These are phyloP conservation scores for Drymonia ruficornis DNA, from an alignment of 2,888 invertebrate species.

Conservation along the genomic window DNA sequence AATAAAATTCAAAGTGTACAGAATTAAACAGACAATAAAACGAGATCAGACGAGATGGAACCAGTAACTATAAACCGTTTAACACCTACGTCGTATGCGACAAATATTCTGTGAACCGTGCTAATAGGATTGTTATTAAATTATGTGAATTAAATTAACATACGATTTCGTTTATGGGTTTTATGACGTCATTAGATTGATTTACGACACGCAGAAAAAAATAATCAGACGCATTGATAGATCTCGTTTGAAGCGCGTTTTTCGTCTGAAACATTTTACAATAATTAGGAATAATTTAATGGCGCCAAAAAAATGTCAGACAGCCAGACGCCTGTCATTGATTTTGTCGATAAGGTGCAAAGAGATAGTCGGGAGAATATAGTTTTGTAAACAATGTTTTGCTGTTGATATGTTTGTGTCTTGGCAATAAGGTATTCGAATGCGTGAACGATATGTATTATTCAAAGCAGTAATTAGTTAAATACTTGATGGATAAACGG, in stretches of 20 bases:
- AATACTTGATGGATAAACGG: too few species aligned
- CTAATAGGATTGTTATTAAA: constrained; percentile 9
- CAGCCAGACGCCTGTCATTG: constrained; percentile 18
- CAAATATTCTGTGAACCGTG: constrained; percentile 6
- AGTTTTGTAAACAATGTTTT: neutral
- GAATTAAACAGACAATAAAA: constrained; percentile 69
- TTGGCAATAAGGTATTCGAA: neutral
- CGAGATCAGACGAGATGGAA: constrained; percentile 53
- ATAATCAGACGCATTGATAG: neutral
- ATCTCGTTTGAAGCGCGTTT: neutral
- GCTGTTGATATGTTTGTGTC: neutral
- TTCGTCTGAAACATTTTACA: neutral
- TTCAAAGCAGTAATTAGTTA: too few species aligned
- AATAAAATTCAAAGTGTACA: constrained; percentile 68
- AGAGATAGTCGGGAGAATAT: neutral
- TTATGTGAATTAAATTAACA: too few species aligned
- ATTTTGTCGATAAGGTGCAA: constrained; percentile 9
- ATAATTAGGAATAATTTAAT: neutral
- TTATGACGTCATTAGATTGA: neutral
- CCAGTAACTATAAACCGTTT: constrained; percentile 44
- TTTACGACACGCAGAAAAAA: neutral
- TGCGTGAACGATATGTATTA: neutral
- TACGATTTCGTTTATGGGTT: neutral
- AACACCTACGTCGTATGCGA: constrained; percentile 23
- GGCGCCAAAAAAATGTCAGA: constrained; percentile 20